phyloP scores from a whole-genome alignment of 2,888 invertebrate genomes.

The Miltochrista miniata region DNA sequence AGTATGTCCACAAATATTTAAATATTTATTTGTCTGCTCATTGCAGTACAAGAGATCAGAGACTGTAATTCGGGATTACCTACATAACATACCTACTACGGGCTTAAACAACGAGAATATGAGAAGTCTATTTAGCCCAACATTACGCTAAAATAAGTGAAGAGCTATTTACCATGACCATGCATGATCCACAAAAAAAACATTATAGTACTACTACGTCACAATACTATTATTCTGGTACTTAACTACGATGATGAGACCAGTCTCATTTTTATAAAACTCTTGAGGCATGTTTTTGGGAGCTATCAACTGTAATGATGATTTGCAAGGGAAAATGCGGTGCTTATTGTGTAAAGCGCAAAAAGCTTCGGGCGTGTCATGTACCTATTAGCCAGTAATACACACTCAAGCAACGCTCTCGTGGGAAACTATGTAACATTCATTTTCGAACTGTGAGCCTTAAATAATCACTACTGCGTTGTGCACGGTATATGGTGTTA shows the following conservation, averaged over 20 bases:
- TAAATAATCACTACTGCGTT: constrained; percentile 8
- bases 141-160: too few species aligned
- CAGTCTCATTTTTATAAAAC: constrained; percentile 18
- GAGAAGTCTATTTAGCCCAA: too few species aligned
- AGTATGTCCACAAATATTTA: too few species aligned
- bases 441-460: constrained; percentile 39
- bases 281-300: constrained; percentile 23
- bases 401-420: constrained; percentile 39
- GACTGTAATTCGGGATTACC: too few species aligned
- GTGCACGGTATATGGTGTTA: constrained; percentile 20
- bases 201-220: too few species aligned
- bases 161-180: too few species aligned
- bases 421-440: constrained; percentile 61
- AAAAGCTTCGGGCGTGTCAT: constrained; percentile 45
- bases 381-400: constrained; percentile 18
- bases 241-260: too few species aligned
- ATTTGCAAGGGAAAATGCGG: constrained; percentile 31
- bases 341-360: constrained; percentile 43
- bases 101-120: too few species aligned
- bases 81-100: too few species aligned
- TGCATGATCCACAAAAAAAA: too few species aligned
- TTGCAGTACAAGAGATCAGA: neutral
- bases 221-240: too few species aligned
- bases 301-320: constrained; percentile 34
- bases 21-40: too few species aligned